phyloP scores from a whole-genome alignment of 2,113 vertebrate genomes.

The Pseudorhombus dupliciocellatus region DNA sequence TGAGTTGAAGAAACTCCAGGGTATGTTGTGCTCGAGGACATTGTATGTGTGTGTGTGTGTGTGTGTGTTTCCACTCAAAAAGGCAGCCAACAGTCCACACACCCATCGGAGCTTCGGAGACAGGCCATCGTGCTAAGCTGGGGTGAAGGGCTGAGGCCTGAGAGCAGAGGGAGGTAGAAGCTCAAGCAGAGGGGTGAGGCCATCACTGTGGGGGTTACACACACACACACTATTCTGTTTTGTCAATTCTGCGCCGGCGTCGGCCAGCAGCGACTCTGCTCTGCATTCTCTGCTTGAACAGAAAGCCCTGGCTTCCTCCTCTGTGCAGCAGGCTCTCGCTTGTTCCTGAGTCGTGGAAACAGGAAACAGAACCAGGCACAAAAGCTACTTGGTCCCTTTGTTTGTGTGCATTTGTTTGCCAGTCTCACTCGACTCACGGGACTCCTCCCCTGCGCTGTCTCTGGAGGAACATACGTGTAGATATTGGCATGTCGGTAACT shows the following conservation, averaged over 20 bases:
- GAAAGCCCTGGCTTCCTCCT: constrained; percentile 41
- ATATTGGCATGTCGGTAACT: constrained; percentile 53
- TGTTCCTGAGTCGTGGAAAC: constrained; percentile 63
- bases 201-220: constrained; percentile 40
- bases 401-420: constrained; percentile 53
- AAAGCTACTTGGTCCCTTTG: constrained; percentile 21
- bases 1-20: constrained; percentile 55
- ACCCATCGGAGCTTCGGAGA: constrained; percentile 32
- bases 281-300: constrained; percentile 50
- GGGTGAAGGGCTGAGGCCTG: constrained; percentile 39
- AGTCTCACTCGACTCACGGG: constrained; percentile 27
- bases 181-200: constrained; percentile 40
- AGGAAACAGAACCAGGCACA: constrained; percentile 54
- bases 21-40: constrained; percentile 30
- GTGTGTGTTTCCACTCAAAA: constrained; percentile 34
- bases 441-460: constrained; percentile 42
- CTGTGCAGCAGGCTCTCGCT: constrained; percentile 44
- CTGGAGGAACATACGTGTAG: constrained; percentile 55
- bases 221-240: constrained; percentile 31
- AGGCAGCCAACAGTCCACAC: constrained; percentile 31
- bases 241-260: constrained; percentile 23
- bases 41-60: constrained; percentile 3
- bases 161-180: constrained; percentile 35
- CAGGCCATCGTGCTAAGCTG: constrained; percentile 35
- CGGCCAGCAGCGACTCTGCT: constrained; percentile 45